These are phyloP conservation scores for Cryptocephalus primarius DNA, from an alignment of 2,888 invertebrate species.

Conservation along the genomic window DNA sequence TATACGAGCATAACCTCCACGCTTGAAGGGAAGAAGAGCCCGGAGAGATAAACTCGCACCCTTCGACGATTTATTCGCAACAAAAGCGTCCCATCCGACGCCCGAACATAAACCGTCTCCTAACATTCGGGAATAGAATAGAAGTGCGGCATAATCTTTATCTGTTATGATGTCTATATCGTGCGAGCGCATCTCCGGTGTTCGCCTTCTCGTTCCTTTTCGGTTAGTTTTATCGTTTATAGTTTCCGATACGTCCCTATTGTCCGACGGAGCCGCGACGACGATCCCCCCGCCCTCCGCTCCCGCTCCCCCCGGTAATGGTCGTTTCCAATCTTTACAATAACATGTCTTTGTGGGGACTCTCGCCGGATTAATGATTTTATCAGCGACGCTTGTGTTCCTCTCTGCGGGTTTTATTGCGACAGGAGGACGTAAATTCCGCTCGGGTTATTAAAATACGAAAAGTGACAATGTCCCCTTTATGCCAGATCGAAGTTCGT, in stretches of 20 bases:
- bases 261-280: slow-evolving; percentile 23
- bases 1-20: no score
- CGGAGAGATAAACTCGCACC: no score
- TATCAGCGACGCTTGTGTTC: slow-evolving; percentile 4
- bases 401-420: background rate
- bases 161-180: slow-evolving; percentile 30
- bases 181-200: slow-evolving; percentile 24
- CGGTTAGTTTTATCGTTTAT: slow-evolving; percentile 36
- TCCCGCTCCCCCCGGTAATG: slow-evolving; percentile 5
- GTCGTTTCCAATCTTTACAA: slow-evolving; percentile 13
- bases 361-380: slow-evolving; percentile 7
- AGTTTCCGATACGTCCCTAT: slow-evolving; percentile 32
- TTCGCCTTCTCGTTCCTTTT: slow-evolving; percentile 29
- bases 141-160: slow-evolving; percentile 27
- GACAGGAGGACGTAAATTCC: no score
- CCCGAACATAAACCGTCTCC: no score
- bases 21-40: no score
- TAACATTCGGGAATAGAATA: slow-evolving; percentile 8
- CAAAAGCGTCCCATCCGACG: no score
- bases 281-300: slow-evolving; percentile 6
- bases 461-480: no score
- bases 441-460: no score
- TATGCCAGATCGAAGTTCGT: no score
- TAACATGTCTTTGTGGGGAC: slow-evolving; percentile 2
- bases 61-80: no score